Evolutionary conservation across 2,113 vertebrate species (phyloP).

Genomic region (Antechinus stuartii): DNA sequence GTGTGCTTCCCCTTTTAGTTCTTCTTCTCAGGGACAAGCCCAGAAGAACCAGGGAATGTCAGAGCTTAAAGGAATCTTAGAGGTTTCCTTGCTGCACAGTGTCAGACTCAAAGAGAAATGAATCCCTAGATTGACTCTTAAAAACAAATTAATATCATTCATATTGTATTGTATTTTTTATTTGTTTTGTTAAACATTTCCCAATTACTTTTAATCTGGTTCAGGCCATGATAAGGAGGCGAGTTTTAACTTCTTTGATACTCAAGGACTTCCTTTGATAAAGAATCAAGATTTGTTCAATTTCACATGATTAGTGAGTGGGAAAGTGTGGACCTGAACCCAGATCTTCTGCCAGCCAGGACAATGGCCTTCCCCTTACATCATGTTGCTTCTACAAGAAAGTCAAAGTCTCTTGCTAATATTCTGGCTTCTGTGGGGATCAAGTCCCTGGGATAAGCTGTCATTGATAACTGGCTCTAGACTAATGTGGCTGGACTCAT

Average conservation of each 20-base stretch:
- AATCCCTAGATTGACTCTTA: background rate
- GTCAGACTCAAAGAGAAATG: background rate
- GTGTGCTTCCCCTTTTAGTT: background rate
- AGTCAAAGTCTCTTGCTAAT: background rate
- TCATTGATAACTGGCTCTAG: background rate
- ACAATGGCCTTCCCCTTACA: background rate
- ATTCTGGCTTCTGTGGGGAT: background rate
- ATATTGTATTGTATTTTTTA: background rate
- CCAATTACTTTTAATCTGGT: background rate
- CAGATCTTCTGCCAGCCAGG: background rate
- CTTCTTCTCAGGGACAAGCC: background rate
- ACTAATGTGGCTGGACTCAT: background rate
- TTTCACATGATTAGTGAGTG: background rate
- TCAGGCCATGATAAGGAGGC: background rate
- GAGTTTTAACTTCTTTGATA: background rate
- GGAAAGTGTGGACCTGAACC: background rate
- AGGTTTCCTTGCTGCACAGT: background rate
- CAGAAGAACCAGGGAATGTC: background rate
- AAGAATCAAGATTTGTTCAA: background rate
- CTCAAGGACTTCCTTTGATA: background rate
- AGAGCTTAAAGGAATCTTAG: background rate
- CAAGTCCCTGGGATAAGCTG: background rate
- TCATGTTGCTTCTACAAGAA: background rate
- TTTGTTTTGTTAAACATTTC: background rate
- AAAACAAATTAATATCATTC: background rate